Base-by-base conservation (phyloP, 92 coral and sea anemone species). In the Parazoanthus darwini region DNA sequence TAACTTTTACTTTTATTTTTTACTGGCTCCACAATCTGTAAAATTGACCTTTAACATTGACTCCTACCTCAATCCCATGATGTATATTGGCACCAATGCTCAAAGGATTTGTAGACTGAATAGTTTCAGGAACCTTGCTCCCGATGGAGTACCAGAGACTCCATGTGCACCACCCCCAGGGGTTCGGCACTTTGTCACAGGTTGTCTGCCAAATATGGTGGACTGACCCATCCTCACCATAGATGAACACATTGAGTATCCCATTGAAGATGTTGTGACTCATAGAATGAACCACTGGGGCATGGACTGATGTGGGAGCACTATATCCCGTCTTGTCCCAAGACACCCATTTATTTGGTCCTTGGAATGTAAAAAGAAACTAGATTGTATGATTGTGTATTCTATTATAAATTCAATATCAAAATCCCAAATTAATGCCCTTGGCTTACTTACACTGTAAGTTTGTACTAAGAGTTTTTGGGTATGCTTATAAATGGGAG, bases 121-220 rank as follows among this genome's bases (percentile, higher is more conserved):
- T 50, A 42, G 90, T 54, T 37, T 85, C 86, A 13, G 96, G 98
- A 63, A 95, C 80, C 82, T 86, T 86, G 89, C 83, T 80, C 80
- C 98, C 91, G 16, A 95, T 92, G 85, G 91, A 90, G 86, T 93
- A 89, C 98, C 98, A 95, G 14, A 88, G 70, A 83, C 98, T 95
- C 98, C 98, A 95, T 1, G 98, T 93, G 79, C 98, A 95, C 98
- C 98, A 95, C 67, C 98, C 98, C 98, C 98, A 95, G 8, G 98
- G 98, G 90, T 93, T 95, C n/a, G 96, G 98, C 73, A 95, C 93
- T 89, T 95, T 95, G 93, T 93, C 98, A 36, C 98, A 95, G 16
- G 98, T 95, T 25, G 98, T 95, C 88, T 95, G 98, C 96, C 96
- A 95, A 77, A 95, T 95, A 71, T 95, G 98, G 85, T 95, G 98